These are phyloP conservation scores for Bilobella aurantiaca DNA, from an alignment of 1,140 invertebrate genomes.

Conservation along the genomic window DNA sequence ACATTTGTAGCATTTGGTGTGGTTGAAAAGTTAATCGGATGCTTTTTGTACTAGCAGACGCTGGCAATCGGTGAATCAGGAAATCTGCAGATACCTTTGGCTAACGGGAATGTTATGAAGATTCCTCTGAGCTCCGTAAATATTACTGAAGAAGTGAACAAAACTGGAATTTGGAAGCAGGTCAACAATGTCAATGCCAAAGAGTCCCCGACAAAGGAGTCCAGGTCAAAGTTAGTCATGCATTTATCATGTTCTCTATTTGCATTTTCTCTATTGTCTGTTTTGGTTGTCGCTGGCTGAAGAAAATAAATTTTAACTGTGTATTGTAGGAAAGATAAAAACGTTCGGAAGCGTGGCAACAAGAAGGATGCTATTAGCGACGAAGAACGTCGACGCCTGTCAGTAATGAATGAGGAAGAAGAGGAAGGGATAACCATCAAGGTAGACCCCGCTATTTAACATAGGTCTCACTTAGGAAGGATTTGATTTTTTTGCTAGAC, in stretches of 20 bases:
- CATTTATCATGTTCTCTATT: constrained; percentile 24
- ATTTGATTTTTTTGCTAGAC: no score
- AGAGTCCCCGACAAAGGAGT: constrained; percentile 33
- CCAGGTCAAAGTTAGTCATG: no score
- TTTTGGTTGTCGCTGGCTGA: background rate
- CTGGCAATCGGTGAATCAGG: constrained; percentile 41
- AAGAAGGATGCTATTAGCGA: constrained; percentile 49
- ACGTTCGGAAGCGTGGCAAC: constrained; percentile 42
- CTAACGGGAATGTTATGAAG: constrained; percentile 85
- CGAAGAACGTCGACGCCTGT: constrained; percentile 47
- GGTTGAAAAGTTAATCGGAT: no score
- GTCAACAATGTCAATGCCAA: constrained; percentile 44
- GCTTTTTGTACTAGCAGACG: constrained; percentile 27
- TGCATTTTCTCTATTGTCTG: background rate
- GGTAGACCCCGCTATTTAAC: constrained; percentile 42
- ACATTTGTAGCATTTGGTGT: no score
- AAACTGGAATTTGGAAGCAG: constrained; percentile 87
- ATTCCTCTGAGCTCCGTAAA: constrained; percentile 78
- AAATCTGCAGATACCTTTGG: constrained; percentile 73
- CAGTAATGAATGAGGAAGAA: constrained; percentile 51
- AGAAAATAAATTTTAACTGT: background rate
- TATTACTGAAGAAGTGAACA: constrained; percentile 86
- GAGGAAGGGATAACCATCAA: constrained; percentile 51
- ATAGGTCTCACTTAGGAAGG: no score
- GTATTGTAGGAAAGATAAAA: constrained; percentile 36